phyloP scores from a whole-genome alignment of 2,113 vertebrate species.

The Paramormyrops kingsleyae region DNA sequence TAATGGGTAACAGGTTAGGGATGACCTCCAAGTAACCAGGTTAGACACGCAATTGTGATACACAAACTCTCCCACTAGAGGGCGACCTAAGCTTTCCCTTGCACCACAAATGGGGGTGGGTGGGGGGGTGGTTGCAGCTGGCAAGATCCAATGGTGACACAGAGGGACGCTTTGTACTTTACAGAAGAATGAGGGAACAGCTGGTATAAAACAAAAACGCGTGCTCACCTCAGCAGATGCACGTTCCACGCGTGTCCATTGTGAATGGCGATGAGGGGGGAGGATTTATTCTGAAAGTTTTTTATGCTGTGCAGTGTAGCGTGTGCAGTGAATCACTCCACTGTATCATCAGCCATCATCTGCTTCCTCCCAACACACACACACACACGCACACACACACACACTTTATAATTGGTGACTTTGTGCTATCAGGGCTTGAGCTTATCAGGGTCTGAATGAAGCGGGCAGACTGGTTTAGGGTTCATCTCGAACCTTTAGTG shows the following conservation, averaged over 20 bases:
- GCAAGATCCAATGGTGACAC: neutral
- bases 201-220: neutral
- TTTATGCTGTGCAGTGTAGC: neutral
- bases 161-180: neutral
- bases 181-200: neutral
- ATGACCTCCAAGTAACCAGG: neutral
- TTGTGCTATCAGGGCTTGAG: neutral
- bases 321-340: neutral
- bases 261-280: neutral
- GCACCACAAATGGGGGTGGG: neutral
- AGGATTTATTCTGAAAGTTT: neutral
- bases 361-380: neutral
- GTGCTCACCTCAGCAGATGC: neutral
- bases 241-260: neutral
- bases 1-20: neutral
- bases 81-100: slow-evolving; percentile 3
- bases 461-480: neutral
- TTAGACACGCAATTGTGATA: neutral
- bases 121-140: neutral
- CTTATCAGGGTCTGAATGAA: neutral
- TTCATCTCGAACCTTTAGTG: neutral
- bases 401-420: neutral
- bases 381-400: neutral
- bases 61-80: neutral
- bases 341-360: neutral